Percentiles rank a stretch among this genome's conserved stretches.
phyloP scores from a whole-genome alignment of 2,888 invertebrate species.

The Volucella zonaria region DNA sequence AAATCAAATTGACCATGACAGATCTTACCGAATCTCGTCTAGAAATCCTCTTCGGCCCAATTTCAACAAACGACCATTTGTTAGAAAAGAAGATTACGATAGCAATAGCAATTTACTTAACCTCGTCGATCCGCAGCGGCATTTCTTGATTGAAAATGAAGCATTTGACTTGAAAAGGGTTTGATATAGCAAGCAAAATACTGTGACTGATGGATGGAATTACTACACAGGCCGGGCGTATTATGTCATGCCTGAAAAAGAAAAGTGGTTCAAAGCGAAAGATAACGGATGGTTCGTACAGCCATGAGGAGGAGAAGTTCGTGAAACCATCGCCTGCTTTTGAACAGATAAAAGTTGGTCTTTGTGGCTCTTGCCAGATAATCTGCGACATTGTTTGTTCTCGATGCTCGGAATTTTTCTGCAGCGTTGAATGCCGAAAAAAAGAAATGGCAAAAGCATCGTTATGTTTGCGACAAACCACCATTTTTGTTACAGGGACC shows the following conservation, averaged over 20 bases:
- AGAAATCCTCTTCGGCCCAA: slow-evolving; percentile 75
- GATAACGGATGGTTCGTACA: slow-evolving; percentile 70
- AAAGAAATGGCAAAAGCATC: slow-evolving; percentile 77
- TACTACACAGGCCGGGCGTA: slow-evolving; percentile 77
- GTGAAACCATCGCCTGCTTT: slow-evolving; percentile 2
- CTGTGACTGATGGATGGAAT: slow-evolving; percentile 68
- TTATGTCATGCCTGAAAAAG: slow-evolving; percentile 74
- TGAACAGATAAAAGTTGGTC: slow-evolving; percentile 35
- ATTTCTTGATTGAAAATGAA: slow-evolving; percentile 77
- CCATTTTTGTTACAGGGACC: slow-evolving; percentile 36
- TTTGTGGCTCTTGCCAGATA: slow-evolving; percentile 74
- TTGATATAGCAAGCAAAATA: slow-evolving; percentile 59
- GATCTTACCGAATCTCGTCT: slow-evolving; percentile 76
- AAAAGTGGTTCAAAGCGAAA: slow-evolving; percentile 73
- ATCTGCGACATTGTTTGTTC: slow-evolving; percentile 75
- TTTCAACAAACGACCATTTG: slow-evolving; percentile 66
- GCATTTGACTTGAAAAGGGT: slow-evolving; percentile 77
- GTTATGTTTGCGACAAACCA: slow-evolving; percentile 76
- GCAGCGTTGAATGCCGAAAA: slow-evolving; percentile 78
- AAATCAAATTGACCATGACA: slow-evolving; percentile 71
- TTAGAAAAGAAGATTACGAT: slow-evolving; percentile 75
- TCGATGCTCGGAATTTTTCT: slow-evolving; percentile 77
- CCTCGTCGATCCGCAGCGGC: slow-evolving; percentile 74
- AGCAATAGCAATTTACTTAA: slow-evolving; percentile 68
- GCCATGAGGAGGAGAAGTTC: slow-evolving; percentile 35